A percentile compares a stretch with the other conserved stretches of the same genome.
These are phyloP conservation scores for Siderastrea siderea DNA, from an alignment of 92 coral and sea anemone species.

Conservation along the genomic window DNA sequence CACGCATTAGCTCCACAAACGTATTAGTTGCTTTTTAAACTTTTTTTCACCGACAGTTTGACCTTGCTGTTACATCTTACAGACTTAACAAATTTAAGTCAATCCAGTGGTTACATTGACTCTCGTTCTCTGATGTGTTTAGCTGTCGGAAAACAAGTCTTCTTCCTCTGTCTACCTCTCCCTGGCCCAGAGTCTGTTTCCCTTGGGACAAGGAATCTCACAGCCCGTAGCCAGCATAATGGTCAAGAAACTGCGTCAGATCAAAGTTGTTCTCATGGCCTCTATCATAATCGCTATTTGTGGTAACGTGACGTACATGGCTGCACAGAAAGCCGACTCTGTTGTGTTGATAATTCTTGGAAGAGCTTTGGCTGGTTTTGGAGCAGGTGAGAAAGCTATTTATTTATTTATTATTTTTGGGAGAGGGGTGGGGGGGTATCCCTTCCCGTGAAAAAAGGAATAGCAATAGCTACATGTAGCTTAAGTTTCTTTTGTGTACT, in stretches of 20 bases:
- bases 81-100: too few species aligned
- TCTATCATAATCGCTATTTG: constrained; percentile 76
- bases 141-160: constrained; percentile 7
- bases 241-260: constrained; percentile 71
- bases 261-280: constrained; percentile 68
- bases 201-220: constrained; percentile 81
- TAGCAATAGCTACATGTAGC: too few species aligned
- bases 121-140: background rate
- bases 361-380: constrained; percentile 80
- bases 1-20: background rate
- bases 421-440: background rate
- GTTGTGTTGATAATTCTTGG: constrained; percentile 75
- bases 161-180: constrained; percentile 60
- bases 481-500: too few species aligned
- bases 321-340: constrained; percentile 56
- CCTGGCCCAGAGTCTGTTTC: constrained; percentile 82
- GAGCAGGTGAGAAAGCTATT: constrained; percentile 69
- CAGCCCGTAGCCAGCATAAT: constrained; percentile 77
- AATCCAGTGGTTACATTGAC: too few species aligned
- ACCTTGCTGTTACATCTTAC: too few species aligned
- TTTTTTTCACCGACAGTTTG: too few species aligned
- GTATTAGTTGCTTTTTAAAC: background rate
- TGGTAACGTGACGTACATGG: constrained; percentile 81
- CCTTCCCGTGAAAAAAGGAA: too few species aligned
- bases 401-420: background rate